Base-by-base conservation (phyloP, 92 coral and sea anemone genomes). In the Montipora capitata region DNA sequence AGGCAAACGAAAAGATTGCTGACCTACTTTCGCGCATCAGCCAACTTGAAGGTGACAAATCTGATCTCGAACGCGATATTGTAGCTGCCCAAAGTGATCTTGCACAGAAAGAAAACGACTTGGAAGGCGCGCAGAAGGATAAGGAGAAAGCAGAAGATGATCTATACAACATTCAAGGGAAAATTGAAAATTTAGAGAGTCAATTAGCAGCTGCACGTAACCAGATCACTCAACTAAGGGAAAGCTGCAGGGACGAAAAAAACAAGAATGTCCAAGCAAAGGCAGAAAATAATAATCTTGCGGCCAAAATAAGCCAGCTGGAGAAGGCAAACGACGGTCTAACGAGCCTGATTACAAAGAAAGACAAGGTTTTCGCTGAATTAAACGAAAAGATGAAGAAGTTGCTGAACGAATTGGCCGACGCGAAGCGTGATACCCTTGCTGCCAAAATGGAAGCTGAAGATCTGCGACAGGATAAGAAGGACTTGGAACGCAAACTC, bases 101-200 rank as follows among this genome's bases (percentile, higher is more conserved):
- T 6, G 87, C 88, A 41, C 96, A 94, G 80, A 92, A 94, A 18
- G 98, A 93, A 76, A 95, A 90, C 48, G 98, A 95, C 78, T 84
- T 95, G 13, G 96, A 91, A 17, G 92, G 81, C 57, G 98, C 96
- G 15, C 85, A 82, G 20, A 84, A 73, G 20, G 98, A 95, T 78
- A 88, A 94, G 74, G 92, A 93, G 85, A 85, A 90, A 49, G 98
- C 98, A 49, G 98, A 95, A 66, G 98, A 95, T 76, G 96, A 93
- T 82, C 92, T 95, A 15, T 78, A 95, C 78, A 92, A 86, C 45
- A 77, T 94, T 7, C 93, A 91, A 84, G 88, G 87, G n/a, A 95
- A 91, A 86, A 91, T 93, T 48, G 88, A 82, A 66, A 88, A 83
- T 65, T 94, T 95, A 0, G 98, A 95, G 80, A 91, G 87, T 83